Base-by-base conservation (phyloP, 2,888 invertebrate species). In the Phyllotreta cruciferae region DNA sequence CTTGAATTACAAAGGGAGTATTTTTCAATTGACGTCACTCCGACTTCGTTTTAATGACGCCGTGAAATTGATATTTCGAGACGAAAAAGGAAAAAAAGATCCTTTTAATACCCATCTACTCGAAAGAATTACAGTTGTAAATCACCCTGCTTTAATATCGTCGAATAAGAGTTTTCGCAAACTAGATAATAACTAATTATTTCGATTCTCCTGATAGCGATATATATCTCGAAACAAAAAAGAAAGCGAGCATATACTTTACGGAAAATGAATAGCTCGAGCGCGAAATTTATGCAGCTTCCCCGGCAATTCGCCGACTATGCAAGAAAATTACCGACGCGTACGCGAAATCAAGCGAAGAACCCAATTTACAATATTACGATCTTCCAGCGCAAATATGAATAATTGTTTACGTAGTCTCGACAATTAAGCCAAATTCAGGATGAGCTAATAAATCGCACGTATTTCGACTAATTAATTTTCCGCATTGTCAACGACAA, bases 1-100 rank as follows among this genome's bases (percentile, higher is more conserved):
- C 66, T 52, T 37, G 68, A 69, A 73, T 73, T 71, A 70, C 74
- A 72, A 72, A 70, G 65, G 24, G 68, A 70, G 66, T 56, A 53
- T 52, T 52, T 67, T 68, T 63, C 66, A 68, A 68, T 68, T 69
- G 69, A 60, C 62, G 60, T 64, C 45, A 50, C 14, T 45, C 56
- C 24, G 10, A 11, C 35, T 10, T 52, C 38, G 8, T 52, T 52
- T 52, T 38, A 52, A 35, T 35, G 36, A 49, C 36, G 24, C 6
- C 14, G 47, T 14, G 47, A 14, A 47, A 47, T 24, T 24, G 24
- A 24, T 24, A 24, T 24, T 24, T 24, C 24, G 24, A 24, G 4
- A 24, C 24, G 24, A 24, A 24, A 24, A 24, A 24, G 4, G 24
- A 24, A 24, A 24, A 24, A 24, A 24, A 24, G 24, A 1, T 24